phyloP scores from a whole-genome alignment of 2,113 vertebrate species.

The Microcebus lehilahytsara region DNA sequence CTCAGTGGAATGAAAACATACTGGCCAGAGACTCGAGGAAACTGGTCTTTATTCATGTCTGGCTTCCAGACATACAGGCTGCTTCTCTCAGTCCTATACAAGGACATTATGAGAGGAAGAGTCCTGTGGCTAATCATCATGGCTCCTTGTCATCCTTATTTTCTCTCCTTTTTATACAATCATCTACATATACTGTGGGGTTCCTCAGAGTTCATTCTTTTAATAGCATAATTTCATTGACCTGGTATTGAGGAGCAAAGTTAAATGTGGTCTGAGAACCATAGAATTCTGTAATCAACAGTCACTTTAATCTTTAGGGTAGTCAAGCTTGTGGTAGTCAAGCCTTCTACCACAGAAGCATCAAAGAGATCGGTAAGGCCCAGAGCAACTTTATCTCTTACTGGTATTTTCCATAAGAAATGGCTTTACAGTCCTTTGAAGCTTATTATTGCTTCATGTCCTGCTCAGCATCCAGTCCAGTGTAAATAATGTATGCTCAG shows the following conservation, averaged over 20 bases:
- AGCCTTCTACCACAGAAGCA: not conserved
- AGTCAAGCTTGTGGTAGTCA: not conserved
- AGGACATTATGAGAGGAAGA: not conserved
- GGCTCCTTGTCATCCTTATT: not conserved
- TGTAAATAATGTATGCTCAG: not conserved
- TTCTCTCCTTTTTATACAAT: not conserved
- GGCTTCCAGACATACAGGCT: not conserved
- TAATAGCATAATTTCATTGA: not conserved
- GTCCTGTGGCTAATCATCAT: not conserved
- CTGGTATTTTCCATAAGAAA: slow-evolving; percentile 13
- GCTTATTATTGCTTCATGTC: not conserved
- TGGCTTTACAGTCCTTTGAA: not conserved
- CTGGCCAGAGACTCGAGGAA: not conserved
- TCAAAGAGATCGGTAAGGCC: not conserved
- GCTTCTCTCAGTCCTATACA: not conserved
- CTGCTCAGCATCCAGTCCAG: not conserved
- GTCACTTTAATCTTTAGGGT: not conserved
- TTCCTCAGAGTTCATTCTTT: slow-evolving; percentile 5
- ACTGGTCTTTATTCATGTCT: not conserved
- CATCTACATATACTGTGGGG: not conserved
- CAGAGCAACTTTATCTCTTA: not conserved
- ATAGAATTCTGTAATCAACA: not conserved
- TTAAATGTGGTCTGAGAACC: not conserved
- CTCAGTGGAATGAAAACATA: not conserved
- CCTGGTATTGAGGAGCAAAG: not conserved